Base-by-base conservation (phyloP, 2,888 invertebrate species). In the Lydus trimaculatus region DNA sequence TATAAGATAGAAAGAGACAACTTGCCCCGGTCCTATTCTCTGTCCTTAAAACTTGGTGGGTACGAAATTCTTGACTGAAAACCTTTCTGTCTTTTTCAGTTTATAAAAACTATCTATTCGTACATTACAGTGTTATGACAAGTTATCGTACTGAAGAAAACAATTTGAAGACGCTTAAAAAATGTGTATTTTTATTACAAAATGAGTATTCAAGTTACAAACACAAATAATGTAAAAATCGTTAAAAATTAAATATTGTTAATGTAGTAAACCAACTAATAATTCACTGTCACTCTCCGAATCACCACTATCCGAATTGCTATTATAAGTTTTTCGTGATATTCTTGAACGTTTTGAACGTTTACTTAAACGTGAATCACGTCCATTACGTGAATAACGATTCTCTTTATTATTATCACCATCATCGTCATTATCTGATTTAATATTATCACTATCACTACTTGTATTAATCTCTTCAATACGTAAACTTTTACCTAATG, bases 401-500 rank as follows among this genome's bases (percentile, higher is more conserved):
- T 31, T 64, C 31, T 61, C 43, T 31, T 61, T 39, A 31, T 11
- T n/a, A 15, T 58, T 20, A 20, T 58, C 58, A 58, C 20, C 58
- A 28, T 58, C 67, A 48, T 28, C 33, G 2, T 67, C 64, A 63
- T 58, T 28, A 15, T 33, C 56, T 20, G 7, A 33, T 33, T 71
- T 73, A 61, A 76, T 76, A 7, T 81, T 69, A 23, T 36, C 68
- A 58, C 43, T 58, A 13, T 68, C 64, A 64, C 58, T 61, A 23
- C 56, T 64, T 17, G 72, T 73, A 60, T 78, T 77, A 7, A 81
- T 70, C 64, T 82, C 80, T 64, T 81, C 80, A 9, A 84, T 83
- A 60, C 81, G 80, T 28, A 84, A 70, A 20, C 82, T 83, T 70
- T 83, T 78, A 31, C 80, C 75, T 59, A 85, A 70, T 5, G 84